phyloP scores from a whole-genome alignment of 2,797 vertebrate genomes.

The Enteromius trimaculatus region DNA sequence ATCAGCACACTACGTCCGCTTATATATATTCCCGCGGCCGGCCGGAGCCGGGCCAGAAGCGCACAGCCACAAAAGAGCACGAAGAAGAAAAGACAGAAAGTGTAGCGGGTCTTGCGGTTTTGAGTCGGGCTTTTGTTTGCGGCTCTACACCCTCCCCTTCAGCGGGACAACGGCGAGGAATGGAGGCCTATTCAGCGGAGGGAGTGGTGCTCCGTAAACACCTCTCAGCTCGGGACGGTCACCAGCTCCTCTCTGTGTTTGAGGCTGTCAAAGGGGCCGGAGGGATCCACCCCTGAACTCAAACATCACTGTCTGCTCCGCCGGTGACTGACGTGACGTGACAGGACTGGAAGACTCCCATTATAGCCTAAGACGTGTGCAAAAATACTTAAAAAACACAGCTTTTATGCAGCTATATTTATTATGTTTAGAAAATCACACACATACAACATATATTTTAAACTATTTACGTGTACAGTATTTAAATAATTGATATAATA shows the following conservation, averaged over 20 bases:
- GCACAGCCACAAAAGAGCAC: conserved; percentile 69
- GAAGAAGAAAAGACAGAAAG: conserved; percentile 69
- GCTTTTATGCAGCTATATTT: too few species aligned
- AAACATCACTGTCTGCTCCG: conserved; percentile 52
- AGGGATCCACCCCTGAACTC: conserved; percentile 70
- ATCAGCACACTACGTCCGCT: conserved; percentile 26
- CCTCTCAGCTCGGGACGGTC: conserved; percentile 43
- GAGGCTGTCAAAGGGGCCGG: conserved; percentile 75
- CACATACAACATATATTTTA: too few species aligned
- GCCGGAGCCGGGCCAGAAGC: conserved; percentile 26
- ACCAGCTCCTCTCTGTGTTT: conserved; percentile 67
- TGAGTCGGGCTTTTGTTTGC: conserved; percentile 71
- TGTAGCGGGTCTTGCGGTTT: conserved; percentile 60
- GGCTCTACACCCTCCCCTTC: conserved; percentile 72
- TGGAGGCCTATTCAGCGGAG: conserved; percentile 69
- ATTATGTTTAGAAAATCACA: too few species aligned
- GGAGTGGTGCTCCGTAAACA: conserved; percentile 69
- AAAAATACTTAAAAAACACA: background rate
- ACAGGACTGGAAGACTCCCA: conserved; percentile 15
- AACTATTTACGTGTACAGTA: too few species aligned
- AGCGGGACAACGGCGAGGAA: conserved; percentile 69
- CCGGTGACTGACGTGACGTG: conserved; percentile 34
- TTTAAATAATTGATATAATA: too few species aligned
- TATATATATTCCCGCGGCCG: conserved; percentile 8
- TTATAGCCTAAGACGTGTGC: background rate